Evolutionary conservation across 2,113 vertebrate species (phyloP).

Genomic region (Vanacampus margaritifer): DNA sequence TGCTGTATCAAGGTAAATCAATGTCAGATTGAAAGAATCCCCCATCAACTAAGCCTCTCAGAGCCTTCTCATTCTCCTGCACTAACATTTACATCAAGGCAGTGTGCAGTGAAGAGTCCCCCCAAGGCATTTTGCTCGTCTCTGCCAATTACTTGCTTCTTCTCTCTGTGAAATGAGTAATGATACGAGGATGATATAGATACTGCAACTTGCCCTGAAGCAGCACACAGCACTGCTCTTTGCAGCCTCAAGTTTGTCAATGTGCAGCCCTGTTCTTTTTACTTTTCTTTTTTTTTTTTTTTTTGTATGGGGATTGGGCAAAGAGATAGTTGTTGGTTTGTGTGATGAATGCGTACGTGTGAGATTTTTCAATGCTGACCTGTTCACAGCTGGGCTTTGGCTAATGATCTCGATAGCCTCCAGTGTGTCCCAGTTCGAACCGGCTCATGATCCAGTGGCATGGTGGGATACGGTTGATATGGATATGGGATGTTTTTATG

Average conservation of each 20-base stretch:
- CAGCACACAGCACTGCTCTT: constrained; percentile 10
- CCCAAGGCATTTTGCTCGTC: constrained; percentile 14
- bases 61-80: constrained; percentile 24
- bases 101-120: constrained; percentile 9
- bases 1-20: constrained; percentile 15
- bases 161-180: constrained; percentile 10
- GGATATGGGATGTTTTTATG: constrained; percentile 54
- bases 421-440: constrained; percentile 47
- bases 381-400: constrained; percentile 38
- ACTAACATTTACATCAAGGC: constrained; percentile 38
- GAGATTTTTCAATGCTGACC: constrained; percentile 19
- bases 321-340: constrained; percentile 16
- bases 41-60: constrained; percentile 8
- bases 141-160: constrained; percentile 19
- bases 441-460: constrained; percentile 25
- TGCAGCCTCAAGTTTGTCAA: neutral
- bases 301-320: neutral
- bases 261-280: neutral
- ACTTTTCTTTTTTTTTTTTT: neutral
- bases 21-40: constrained; percentile 28
- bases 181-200: constrained; percentile 21
- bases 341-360: constrained; percentile 26
- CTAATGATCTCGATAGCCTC: constrained; percentile 39
- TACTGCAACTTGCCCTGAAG: constrained; percentile 11
- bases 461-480: constrained; percentile 29